These are phyloP conservation scores for Pimephales promelas DNA, from an alignment of 2,113 vertebrate species.

Conservation along the genomic window DNA sequence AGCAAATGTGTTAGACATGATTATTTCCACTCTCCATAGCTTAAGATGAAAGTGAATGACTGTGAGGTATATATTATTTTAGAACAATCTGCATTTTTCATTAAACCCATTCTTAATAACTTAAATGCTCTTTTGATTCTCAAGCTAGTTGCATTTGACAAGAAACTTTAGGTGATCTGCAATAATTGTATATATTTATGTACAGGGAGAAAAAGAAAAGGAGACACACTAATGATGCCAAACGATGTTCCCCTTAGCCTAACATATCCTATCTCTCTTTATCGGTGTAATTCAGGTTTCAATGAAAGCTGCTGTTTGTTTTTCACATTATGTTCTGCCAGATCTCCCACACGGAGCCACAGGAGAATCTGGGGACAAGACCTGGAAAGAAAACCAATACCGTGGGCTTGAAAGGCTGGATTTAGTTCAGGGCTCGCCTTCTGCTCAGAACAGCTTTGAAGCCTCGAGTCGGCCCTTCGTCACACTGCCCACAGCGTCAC, in stretches of 20 bases:
- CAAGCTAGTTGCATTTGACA: not conserved
- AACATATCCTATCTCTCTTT: conserved; percentile 49
- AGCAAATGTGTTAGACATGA: not conserved
- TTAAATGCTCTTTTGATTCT: not conserved
- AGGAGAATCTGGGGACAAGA: conserved; percentile 45
- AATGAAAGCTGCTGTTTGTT: conserved; percentile 23
- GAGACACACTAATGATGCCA: not conserved
- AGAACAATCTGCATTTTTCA: not conserved
- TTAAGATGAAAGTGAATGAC: not conserved
- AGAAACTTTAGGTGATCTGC: not conserved
- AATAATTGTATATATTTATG: not conserved
- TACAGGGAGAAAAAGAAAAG: not conserved
- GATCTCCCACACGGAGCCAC: conserved; percentile 50
- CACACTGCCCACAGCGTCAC: conserved; percentile 54
- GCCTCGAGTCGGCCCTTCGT: conserved; percentile 54
- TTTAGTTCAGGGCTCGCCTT: conserved; percentile 65
- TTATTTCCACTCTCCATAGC: not conserved
- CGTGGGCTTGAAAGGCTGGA: conserved; percentile 64
- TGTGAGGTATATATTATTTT: not conserved
- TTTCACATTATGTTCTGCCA: conserved; percentile 34
- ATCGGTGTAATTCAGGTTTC: conserved; percentile 55
- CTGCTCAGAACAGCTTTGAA: conserved; percentile 62
- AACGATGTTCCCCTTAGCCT: conserved; percentile 31
- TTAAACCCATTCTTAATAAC: not conserved
- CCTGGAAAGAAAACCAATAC: conserved; percentile 56